phyloP scores from a whole-genome alignment of 2,888 invertebrate genomes.

The Pristionchus entomophagus region DNA sequence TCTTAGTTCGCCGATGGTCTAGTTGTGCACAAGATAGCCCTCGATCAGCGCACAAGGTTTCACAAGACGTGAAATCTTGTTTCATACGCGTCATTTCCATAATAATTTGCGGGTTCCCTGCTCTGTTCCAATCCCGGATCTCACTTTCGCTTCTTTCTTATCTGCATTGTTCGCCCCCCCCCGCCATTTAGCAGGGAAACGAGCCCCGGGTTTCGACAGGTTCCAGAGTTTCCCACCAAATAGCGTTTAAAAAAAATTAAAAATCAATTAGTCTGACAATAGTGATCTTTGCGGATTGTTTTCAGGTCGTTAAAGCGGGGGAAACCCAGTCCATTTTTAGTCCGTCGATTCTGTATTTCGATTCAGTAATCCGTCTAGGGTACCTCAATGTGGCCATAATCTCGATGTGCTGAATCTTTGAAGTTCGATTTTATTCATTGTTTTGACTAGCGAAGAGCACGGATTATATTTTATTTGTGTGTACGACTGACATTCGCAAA shows the following conservation, averaged over 20 bases:
- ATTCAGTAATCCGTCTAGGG: background rate
- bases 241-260: no score
- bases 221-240: background rate
- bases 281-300: background rate
- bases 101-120: constrained; percentile 16
- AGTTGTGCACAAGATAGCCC: no score
- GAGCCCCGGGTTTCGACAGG: background rate
- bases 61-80: background rate
- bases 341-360: background rate
- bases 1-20: no score
- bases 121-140: constrained; percentile 21
- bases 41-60: background rate
- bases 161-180: background rate
- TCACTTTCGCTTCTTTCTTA: constrained; percentile 17
- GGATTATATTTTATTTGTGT: background rate
- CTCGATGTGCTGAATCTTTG: background rate
- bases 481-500: background rate
- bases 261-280: no score
- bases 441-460: background rate
- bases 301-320: background rate
- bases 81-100: constrained; percentile 30
- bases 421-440: background rate
- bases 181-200: background rate
- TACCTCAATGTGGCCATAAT: background rate
- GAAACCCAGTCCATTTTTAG: background rate